Percentiles rank a stretch among this genome's conserved stretches.
Evolutionary conservation across 92 coral and sea anemone genomes (phyloP).

Genomic region (Palythoa caribaeorum): DNA sequence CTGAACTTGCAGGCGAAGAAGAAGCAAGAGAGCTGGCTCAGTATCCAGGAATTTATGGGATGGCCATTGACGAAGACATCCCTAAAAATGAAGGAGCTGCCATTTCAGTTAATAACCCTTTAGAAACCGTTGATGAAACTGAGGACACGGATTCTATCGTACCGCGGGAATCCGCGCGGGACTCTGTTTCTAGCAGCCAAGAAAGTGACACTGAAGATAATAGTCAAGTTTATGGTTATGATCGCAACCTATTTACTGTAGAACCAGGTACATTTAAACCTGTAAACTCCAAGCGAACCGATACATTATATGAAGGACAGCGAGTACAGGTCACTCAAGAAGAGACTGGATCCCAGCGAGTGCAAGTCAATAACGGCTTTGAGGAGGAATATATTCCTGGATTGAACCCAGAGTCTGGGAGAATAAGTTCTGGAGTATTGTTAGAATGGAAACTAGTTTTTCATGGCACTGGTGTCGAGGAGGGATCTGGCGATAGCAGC

Average conservation of each 20-base stretch:
- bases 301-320: slow-evolving; percentile 79
- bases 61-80: slow-evolving; percentile 16
- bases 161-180: slow-evolving; percentile 13
- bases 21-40: slow-evolving; percentile 37
- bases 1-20: slow-evolving; percentile 24
- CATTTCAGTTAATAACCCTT: not conserved
- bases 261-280: slow-evolving; percentile 50
- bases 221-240: slow-evolving; percentile 83
- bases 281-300: slow-evolving; percentile 68
- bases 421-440: slow-evolving; percentile 91
- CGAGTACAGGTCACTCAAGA: slow-evolving; percentile 95
- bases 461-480: slow-evolving; percentile 87
- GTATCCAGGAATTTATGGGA: slow-evolving; percentile 45
- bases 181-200: slow-evolving; percentile 33
- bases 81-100: slow-evolving; percentile 18
- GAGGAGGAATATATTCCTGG: slow-evolving; percentile 99
- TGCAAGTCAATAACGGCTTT: slow-evolving; percentile 97
- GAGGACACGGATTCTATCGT: slow-evolving; percentile 18
- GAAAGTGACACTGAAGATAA: slow-evolving; percentile 64
- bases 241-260: slow-evolving; percentile 65
- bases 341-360: slow-evolving; percentile 99
- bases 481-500: slow-evolving; percentile 51
- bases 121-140: slow-evolving; percentile 17
- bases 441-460: slow-evolving; percentile 93
- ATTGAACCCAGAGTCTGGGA: slow-evolving; percentile 91